phyloP scores from a whole-genome alignment of 1,140 invertebrate genomes.

The Frieseomelitta varia region DNA sequence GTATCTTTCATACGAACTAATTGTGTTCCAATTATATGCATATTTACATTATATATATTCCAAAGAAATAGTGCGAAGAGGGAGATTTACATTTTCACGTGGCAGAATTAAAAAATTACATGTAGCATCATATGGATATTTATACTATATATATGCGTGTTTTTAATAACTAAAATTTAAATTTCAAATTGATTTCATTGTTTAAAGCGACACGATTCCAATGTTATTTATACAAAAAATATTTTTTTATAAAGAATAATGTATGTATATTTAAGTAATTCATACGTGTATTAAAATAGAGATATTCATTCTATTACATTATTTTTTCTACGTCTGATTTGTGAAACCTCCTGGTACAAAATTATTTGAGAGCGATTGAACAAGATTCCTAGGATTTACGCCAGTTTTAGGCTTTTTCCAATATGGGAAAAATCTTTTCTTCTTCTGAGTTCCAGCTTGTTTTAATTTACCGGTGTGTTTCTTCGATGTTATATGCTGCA shows the following conservation, averaged over 20 bases:
- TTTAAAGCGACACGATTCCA: not conserved
- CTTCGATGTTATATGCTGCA: constrained; percentile 78
- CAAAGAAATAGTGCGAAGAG: constrained; percentile 5
- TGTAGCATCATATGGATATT: not conserved
- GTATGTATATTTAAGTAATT: not conserved
- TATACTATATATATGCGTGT: not conserved
- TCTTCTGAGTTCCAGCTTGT: constrained; percentile 68
- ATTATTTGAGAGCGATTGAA: constrained; percentile 68
- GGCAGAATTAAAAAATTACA: not conserved
- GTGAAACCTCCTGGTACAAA: constrained; percentile 75
- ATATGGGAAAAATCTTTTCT: constrained; percentile 73
- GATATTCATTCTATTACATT: not conserved
- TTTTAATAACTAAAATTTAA: not conserved
- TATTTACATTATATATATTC: not conserved
- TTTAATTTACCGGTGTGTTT: constrained; percentile 76
- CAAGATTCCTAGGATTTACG: constrained; percentile 49
- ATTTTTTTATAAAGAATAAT: not conserved
- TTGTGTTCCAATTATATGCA: not conserved
- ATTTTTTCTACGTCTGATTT: constrained; percentile 58
- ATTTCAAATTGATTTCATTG: not conserved
- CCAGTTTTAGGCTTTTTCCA: constrained; percentile 74
- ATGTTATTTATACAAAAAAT: not conserved
- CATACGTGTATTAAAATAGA: constrained; percentile 33
- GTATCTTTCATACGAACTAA: constrained; percentile 1
- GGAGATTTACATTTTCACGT: not conserved